Conservation (phyloP, 2,888 invertebrate genomes). For the Spodoptera picta region DNA sequence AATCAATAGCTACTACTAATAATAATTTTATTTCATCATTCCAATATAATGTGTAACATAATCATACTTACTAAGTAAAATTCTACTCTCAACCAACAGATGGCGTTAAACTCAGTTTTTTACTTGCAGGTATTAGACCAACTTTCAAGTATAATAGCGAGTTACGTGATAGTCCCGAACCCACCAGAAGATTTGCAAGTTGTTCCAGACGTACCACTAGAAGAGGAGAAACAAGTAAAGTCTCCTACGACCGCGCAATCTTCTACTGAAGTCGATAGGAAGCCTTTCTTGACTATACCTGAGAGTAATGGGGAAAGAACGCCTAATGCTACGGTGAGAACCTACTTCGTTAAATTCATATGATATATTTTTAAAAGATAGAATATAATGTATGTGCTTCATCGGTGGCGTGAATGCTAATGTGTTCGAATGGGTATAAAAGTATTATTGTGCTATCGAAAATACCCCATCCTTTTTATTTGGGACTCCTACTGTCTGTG, state of each 20-base stretch:
- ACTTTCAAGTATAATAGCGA: slow-evolving; percentile 87
- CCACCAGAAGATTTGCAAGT: slow-evolving; percentile 87
- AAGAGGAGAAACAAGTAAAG: slow-evolving; percentile 72
- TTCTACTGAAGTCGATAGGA: slow-evolving; percentile 68
- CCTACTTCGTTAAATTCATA: no score
- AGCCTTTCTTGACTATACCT: slow-evolving; percentile 67
- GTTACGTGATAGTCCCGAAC: slow-evolving; percentile 81
- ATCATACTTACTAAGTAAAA: no score
- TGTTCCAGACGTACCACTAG: slow-evolving; percentile 87
- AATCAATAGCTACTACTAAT: no score
- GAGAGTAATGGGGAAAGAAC: slow-evolving; percentile 69
- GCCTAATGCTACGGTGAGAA: slow-evolving; percentile 72
- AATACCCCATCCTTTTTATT: neutral
- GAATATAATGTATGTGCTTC: no score
- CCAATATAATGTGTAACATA: no score
- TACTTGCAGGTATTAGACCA: slow-evolving; percentile 85
- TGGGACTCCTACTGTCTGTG: no score
- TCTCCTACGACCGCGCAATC: slow-evolving; percentile 47
- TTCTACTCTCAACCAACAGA: slow-evolving; percentile 6
- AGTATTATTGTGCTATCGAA: no score
- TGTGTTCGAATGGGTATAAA: no score
- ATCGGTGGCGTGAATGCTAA: no score
- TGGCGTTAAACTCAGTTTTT: slow-evolving; percentile 17
- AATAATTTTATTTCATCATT: no score
- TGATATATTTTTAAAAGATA: no score